Conservation (phyloP, 2,113 vertebrate species). For the Dolichotis patagonum region DNA sequence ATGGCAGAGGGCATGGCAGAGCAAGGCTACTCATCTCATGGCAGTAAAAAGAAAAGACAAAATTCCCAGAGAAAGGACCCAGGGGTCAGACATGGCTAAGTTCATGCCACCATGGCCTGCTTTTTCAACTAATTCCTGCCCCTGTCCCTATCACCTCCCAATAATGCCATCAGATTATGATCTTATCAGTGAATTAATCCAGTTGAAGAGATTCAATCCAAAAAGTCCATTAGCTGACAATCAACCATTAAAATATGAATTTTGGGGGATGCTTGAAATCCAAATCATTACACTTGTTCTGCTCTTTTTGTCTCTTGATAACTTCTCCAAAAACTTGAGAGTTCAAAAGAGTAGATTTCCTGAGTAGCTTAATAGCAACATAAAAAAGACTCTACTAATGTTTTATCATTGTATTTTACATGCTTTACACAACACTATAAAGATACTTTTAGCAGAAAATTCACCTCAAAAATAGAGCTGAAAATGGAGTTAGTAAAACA, state of each 20-base stretch:
- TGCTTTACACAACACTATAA: not conserved
- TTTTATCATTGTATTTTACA: slow-evolving; percentile 5
- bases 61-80: not conserved
- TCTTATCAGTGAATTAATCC: not conserved
- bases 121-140: not conserved
- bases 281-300: not conserved
- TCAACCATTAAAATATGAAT: not conserved
- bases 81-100: not conserved
- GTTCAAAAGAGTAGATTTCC: not conserved
- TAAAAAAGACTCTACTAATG: not conserved
- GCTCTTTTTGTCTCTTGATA: not conserved
- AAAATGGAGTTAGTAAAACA: slow-evolving; percentile 12
- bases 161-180: too few species aligned
- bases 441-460: not conserved
- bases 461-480: not conserved
- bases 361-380: slow-evolving; percentile 17
- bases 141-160: not conserved
- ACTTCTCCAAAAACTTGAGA: not conserved
- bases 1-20: not conserved
- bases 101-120: not conserved
- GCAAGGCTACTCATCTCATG: not conserved
- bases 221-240: not conserved
- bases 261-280: not conserved
- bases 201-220: not conserved
- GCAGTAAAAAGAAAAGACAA: not conserved